Conservation (phyloP, 2,113 vertebrate species). For the Uropsilus gracilis region DNA sequence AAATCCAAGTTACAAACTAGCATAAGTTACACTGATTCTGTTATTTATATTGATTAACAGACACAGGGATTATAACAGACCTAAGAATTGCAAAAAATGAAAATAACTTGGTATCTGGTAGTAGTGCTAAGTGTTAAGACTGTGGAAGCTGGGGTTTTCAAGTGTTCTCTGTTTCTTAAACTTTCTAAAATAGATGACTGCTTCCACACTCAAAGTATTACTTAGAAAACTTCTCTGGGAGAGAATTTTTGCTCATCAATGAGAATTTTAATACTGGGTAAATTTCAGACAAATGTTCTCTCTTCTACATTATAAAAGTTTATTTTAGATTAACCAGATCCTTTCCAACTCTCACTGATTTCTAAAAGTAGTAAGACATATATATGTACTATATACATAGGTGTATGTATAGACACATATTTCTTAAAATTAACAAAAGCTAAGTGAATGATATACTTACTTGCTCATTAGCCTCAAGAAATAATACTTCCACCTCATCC, state of each 20-base stretch:
- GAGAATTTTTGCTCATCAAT: slow-evolving; percentile 15
- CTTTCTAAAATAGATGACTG: not conserved
- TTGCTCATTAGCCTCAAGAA: slow-evolving; percentile 87
- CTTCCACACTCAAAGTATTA: slow-evolving; percentile 38
- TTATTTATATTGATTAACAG: not conserved
- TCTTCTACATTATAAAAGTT: not conserved
- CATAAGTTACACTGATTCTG: not conserved
- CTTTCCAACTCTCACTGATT: not conserved
- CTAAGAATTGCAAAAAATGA: not conserved
- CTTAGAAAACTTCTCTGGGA: not conserved
- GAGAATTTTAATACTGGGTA: not conserved
- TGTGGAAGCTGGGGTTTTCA: not conserved
- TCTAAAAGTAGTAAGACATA: not conserved
- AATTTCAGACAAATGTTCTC: not conserved
- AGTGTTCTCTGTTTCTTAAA: not conserved
- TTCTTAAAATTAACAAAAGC: not conserved
- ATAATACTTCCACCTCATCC: slow-evolving; percentile 89
- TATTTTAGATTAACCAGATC: not conserved
- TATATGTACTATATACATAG: too few species aligned
- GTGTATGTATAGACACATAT: not conserved
- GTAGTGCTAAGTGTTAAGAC: not conserved
- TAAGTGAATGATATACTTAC: slow-evolving; percentile 74
- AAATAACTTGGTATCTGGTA: not conserved
- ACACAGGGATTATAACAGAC: not conserved
- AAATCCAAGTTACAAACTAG: not conserved